These are phyloP conservation scores for Hoplostethus atlanticus DNA, from an alignment of 2,797 vertebrate species.

Conservation along the genomic window DNA sequence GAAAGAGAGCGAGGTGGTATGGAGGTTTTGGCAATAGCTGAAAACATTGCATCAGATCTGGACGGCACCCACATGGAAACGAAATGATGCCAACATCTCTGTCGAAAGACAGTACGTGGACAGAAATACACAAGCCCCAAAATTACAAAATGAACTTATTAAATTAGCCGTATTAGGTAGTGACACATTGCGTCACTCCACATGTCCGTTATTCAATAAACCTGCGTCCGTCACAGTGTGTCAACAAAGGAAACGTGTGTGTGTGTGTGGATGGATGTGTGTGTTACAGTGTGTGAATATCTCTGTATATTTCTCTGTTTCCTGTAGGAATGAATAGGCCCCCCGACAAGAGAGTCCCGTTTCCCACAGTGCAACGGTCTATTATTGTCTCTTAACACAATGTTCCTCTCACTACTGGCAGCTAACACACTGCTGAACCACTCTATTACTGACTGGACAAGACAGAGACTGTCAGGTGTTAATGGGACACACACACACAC, in stretches of 20 bases:
- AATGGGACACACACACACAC: conserved; percentile 27
- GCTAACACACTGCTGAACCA: conserved; percentile 46
- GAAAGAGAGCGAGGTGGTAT: conserved; percentile 67
- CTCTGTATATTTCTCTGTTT: conserved; percentile 68
- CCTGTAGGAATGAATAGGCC: conserved; percentile 66
- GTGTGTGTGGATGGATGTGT: conserved; percentile 40
- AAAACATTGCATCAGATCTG: conserved; percentile 74
- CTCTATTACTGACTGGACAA: conserved; percentile 54
- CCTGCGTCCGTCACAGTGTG: conserved; percentile 29
- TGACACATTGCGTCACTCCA: conserved; percentile 32
- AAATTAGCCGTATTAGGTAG: conserved; percentile 58
- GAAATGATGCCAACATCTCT: conserved; percentile 40
- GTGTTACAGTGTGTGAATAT: conserved; percentile 43
- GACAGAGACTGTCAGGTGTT: conserved; percentile 67
- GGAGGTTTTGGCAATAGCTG: conserved; percentile 74
- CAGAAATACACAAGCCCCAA: conserved; percentile 55
- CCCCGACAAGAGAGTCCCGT: conserved; percentile 43
- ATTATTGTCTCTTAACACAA: conserved; percentile 67
- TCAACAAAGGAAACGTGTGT: conserved; percentile 63
- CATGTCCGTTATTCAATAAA: conserved; percentile 43
- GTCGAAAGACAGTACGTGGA: conserved; percentile 31
- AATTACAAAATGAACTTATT: conserved; percentile 46
- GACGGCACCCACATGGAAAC: conserved; percentile 57
- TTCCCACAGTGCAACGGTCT: conserved; percentile 67
- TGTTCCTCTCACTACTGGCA: conserved; percentile 46